Percentiles rank a stretch among this genome's conserved stretches.
These are phyloP conservation scores for Arrhamphus sclerolepis DNA, from an alignment of 2,797 vertebrate genomes.

Conservation along the genomic window DNA sequence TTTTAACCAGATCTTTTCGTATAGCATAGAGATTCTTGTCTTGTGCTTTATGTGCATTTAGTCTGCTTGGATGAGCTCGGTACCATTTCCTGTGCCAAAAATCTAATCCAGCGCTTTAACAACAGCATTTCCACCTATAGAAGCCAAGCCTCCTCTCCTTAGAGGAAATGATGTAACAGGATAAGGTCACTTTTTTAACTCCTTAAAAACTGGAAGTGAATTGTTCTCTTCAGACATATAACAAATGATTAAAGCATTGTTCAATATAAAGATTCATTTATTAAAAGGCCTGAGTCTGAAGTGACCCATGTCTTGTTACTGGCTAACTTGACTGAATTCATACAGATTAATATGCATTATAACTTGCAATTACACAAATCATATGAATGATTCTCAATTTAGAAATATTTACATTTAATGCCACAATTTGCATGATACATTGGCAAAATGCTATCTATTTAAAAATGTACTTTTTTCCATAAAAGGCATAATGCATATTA, in stretches of 20 bases:
- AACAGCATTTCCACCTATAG: slow-evolving; percentile 64
- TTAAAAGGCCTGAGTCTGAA: slow-evolving; percentile 40
- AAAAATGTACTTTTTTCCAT: neutral
- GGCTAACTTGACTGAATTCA: slow-evolving; percentile 54
- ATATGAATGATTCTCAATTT: neutral
- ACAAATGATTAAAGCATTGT: slow-evolving; percentile 27
- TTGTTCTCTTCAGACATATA: slow-evolving; percentile 8
- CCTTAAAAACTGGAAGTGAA: slow-evolving; percentile 22
- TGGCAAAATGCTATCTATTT: too few species aligned
- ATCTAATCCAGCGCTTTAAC: slow-evolving; percentile 63
- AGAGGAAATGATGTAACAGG: slow-evolving; percentile 56
- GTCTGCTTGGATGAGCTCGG: slow-evolving; percentile 58
- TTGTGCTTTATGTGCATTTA: slow-evolving; percentile 47
- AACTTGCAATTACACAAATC: too few species aligned
- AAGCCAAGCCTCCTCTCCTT: slow-evolving; percentile 39
- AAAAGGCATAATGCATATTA: slow-evolving; percentile 26
- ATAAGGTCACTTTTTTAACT: slow-evolving; percentile 43
- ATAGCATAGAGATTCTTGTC: slow-evolving; percentile 43
- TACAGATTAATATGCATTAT: slow-evolving; percentile 44
- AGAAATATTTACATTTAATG: slow-evolving; percentile 7
- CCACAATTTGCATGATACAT: slow-evolving; percentile 12
- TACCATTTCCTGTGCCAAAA: slow-evolving; percentile 70
- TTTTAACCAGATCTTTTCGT: slow-evolving; percentile 55
- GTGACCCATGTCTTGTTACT: slow-evolving; percentile 59
- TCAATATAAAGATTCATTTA: slow-evolving; percentile 32